A percentile compares a stretch with the other conserved stretches of the same genome.
These are phyloP conservation scores for Ischnus inquisitorius DNA, from an alignment of 2,888 invertebrate genomes.

Conservation along the genomic window DNA sequence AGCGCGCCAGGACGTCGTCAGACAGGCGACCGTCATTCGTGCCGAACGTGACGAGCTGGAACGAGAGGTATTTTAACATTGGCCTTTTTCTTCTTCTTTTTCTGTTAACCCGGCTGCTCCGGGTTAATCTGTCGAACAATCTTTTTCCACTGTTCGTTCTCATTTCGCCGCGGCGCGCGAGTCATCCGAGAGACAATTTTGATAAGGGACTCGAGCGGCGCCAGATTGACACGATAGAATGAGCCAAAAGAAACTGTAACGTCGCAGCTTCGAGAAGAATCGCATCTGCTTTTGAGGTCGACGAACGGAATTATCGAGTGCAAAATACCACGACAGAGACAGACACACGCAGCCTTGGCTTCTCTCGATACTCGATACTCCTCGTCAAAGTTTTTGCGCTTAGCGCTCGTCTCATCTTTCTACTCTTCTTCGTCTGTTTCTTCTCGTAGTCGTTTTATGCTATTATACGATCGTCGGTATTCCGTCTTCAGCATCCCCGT, in stretches of 20 bases:
- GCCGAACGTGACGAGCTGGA: conserved; percentile 87
- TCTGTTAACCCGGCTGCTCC: neutral
- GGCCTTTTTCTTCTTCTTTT: conserved; percentile 18
- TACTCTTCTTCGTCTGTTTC: conserved; percentile 18
- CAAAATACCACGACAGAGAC: conserved; percentile 31
- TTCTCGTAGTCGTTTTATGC: neutral
- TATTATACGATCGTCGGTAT: conserved; percentile 27
- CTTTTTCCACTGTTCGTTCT: conserved; percentile 1
- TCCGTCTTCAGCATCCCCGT: conserved; percentile 14
- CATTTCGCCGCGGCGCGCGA: conserved; percentile 24
- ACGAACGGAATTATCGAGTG: conserved; percentile 52
- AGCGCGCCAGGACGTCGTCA: conserved; percentile 87
- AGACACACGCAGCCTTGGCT: conserved; percentile 16
- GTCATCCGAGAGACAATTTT: conserved; percentile 18
- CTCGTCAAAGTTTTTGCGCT: conserved; percentile 27
- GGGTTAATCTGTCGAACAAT: conserved; percentile 4
- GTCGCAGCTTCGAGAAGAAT: conserved; percentile 11
- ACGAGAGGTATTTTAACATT: conserved; percentile 86
- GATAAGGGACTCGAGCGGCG: conserved; percentile 9
- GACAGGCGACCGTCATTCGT: conserved; percentile 87
- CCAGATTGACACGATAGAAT: conserved; percentile 19
- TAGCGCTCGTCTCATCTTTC: conserved; percentile 23
- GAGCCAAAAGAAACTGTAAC: neutral
- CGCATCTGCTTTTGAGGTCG: conserved; percentile 51
- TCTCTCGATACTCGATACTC: conserved; percentile 58